Evolutionary conservation across 2,113 vertebrate species (phyloP), one percentile per base, ranked within the genome.

Genomic region (Colaptes auratus): DNA sequence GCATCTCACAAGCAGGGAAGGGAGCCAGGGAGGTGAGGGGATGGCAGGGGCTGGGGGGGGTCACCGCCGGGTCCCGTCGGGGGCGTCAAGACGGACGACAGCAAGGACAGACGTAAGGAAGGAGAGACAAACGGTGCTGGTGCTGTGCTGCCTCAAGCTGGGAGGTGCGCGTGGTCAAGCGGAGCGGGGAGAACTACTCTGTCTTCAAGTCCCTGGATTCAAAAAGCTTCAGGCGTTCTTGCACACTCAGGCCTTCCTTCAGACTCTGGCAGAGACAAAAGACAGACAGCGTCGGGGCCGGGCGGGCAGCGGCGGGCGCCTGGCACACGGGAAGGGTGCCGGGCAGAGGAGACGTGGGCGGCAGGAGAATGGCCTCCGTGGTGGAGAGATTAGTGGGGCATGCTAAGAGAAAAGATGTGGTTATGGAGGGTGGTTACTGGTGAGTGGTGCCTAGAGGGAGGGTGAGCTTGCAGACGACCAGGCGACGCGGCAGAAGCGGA

Each of bases 201-300:
- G 98, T 99, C 98, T 98, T 99, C 97, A 98, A 98, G 98, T 99
- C 98, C 98, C 99, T 99, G 96, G 99, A 98, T 98, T 99, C 99
- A 96, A 99, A 99, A 95, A 99, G 98, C 98, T 99, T 99, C 98
- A 99, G 98, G 95, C 99, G 98, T 90, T 99, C 99, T 97, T 99
- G 99, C 96, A 99, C 98, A 3, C 99, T 99, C 94, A 99, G 97
- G 97, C 99, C 99, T 98, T 99, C 99, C 96, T 99, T 99, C 95
- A 99, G 98, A 98, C 99, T 99, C 99, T 99, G 98, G 89, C 71
- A 92, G 88, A 91, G 88, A 89, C 35, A 93, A 83, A 89, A 95
- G 75, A 92, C 69, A 90, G 60, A 95, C 4, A 80, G 81, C 2
- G 50, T 83, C 3, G 91, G 94, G 60, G 46, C 2, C 36, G 4